These are phyloP conservation scores for Crypturellus tataupa DNA, from an alignment of 2,797 vertebrate species.

Conservation along the genomic window DNA sequence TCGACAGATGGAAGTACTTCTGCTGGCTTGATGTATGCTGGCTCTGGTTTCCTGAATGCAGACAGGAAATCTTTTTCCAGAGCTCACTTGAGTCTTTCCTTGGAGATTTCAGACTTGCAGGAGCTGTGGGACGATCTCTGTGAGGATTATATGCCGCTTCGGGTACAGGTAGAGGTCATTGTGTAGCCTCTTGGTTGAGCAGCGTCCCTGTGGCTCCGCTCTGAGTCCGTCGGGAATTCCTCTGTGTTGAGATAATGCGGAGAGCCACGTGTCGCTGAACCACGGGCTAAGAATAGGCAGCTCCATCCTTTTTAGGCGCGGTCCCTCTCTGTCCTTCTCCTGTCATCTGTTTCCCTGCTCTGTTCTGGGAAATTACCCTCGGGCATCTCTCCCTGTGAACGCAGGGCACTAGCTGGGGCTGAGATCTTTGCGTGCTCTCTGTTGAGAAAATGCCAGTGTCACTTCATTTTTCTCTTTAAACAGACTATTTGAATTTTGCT, in stretches of 20 bases:
- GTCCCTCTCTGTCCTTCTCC: background rate
- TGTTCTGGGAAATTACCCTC: constrained; percentile 7
- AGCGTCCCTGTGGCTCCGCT: background rate
- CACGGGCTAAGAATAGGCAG: constrained; percentile 60
- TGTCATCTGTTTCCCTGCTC: background rate
- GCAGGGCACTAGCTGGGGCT: background rate
- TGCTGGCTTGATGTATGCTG: constrained; percentile 32
- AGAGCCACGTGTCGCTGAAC: constrained; percentile 4
- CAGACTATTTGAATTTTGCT: background rate
- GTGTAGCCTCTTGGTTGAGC: background rate
- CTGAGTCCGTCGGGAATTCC: constrained; percentile 19
- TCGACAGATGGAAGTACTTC: constrained; percentile 62
- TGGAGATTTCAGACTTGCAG: constrained; percentile 87
- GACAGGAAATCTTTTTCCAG: constrained; percentile 77
- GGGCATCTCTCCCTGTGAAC: background rate
- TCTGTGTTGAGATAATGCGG: constrained; percentile 53
- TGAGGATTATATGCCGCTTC: constrained; percentile 87
- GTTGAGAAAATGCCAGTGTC: background rate
- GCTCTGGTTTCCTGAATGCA: constrained; percentile 73
- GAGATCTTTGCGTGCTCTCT: background rate
- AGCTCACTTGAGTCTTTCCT: constrained; percentile 79
- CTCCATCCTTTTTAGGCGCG: constrained; percentile 37
- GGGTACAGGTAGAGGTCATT: constrained; percentile 86
- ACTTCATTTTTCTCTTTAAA: background rate
- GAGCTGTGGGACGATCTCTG: constrained; percentile 92